Evolutionary conservation across 2,888 invertebrate genomes (phyloP).

Genomic region (Drosophila affinis): DNA sequence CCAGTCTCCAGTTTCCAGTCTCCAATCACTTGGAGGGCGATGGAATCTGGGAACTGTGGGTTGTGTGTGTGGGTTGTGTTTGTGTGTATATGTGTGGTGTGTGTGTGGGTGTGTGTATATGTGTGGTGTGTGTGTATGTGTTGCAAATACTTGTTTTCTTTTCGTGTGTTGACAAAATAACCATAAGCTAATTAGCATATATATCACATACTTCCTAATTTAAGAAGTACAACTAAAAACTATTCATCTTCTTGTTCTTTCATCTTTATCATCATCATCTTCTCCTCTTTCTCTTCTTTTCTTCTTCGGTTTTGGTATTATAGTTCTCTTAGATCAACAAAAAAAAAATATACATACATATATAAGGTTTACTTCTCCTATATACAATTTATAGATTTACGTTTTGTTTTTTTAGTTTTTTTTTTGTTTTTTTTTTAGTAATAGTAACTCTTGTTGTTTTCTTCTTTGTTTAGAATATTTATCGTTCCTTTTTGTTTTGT

Average conservation of each 20-base stretch:
- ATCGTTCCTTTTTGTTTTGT: conserved; percentile 29
- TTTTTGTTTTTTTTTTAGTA: conserved; percentile 28
- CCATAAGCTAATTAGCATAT: conserved; percentile 61
- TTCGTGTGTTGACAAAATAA: conserved; percentile 76
- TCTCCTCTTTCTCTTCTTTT: conserved; percentile 1
- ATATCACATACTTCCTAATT: conserved; percentile 80
- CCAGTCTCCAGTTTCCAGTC: neutral
- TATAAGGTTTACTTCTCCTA: conserved; percentile 38
- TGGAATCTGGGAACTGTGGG: neutral
- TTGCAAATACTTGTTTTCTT: conserved; percentile 45
- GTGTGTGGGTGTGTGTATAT: conserved; percentile 38
- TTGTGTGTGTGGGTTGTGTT: conserved; percentile 7
- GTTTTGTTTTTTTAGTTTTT: neutral
- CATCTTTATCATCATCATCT: neutral
- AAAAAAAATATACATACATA: conserved; percentile 46
- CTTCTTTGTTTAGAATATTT: conserved; percentile 50
- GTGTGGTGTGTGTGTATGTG: conserved; percentile 62
- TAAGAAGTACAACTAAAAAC: conserved; percentile 42
- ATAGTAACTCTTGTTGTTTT: conserved; percentile 55
- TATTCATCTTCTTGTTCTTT: conserved; percentile 3
- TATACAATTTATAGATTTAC: conserved; percentile 27
- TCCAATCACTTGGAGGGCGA: neutral
- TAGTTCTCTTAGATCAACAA: conserved; percentile 69
- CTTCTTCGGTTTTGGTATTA: conserved; percentile 66
- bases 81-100: conserved; percentile 43